These are phyloP conservation scores for Galaxias olidus DNA, from an alignment of 2,797 vertebrate species.

Conservation along the genomic window DNA sequence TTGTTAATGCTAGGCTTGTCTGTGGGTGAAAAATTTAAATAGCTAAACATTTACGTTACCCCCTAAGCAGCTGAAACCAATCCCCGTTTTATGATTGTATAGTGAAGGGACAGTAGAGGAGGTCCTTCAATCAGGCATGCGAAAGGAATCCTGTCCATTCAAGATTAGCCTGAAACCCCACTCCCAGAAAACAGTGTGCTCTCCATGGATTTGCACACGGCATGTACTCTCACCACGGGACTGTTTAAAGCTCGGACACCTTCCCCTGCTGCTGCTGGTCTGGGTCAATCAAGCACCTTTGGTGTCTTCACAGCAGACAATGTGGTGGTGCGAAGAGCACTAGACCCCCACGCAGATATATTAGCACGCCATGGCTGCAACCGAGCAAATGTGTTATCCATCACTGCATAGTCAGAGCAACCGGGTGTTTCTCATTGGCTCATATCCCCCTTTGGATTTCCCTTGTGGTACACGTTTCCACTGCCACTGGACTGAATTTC, in stretches of 20 bases:
- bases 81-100: background rate
- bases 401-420: background rate
- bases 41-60: no score
- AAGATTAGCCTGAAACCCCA: no score
- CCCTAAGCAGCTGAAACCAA: no score
- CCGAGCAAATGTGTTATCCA: background rate
- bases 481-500: conserved; percentile 1
- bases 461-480: background rate
- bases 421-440: background rate
- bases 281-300: background rate
- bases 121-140: conserved; percentile 4
- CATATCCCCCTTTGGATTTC: background rate
- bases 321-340: background rate
- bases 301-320: background rate
- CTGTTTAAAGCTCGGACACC: conserved; percentile 22
- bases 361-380: no score
- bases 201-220: background rate
- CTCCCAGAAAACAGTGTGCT: no score
- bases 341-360: background rate
- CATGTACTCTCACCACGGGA: conserved; percentile 1
- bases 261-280: conserved; percentile 15
- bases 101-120: background rate
- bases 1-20: conserved; percentile 36
- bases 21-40: background rate
- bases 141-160: conserved; percentile 37